Evolutionary conservation across 64 coral and sea anemone species (phyloP), one percentile per base, ranked within the genome.

Genomic region (Astreopora myriophthalma): DNA sequence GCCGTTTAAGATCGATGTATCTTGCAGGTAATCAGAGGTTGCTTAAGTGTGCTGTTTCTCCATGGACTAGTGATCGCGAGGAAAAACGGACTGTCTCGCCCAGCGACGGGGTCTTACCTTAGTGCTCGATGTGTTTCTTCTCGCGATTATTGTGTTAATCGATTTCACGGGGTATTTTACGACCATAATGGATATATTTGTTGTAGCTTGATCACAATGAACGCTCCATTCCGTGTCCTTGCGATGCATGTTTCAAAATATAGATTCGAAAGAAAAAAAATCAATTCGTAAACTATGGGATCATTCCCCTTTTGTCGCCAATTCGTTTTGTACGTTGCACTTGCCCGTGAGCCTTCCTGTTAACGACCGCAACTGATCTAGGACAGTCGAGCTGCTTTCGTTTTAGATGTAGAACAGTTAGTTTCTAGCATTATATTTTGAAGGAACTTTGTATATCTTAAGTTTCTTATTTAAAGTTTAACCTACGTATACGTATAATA

Each of bases 1-100:
- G 55, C 52, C 61, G 79, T 83, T 83, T 83, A 64, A 83, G 55
- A 83, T 83, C 79, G 32, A 83, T 83, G 79, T 26, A 83, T 83
- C 79, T 83, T 25, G 57, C 79, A 83, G 79, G 79, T 83, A 83
- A 83, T 83, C 58, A 83, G 52, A 9, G 34, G 79, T 65, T 83
- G 32, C 37, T 83, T 24, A 83, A 38, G 52, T 62, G n/a, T 64
- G 20, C 3, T 83, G 32, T 83, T 32, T 83, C 33, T 64, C 51
- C 27, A 25, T 12, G 48, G 55, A 65, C 79, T 36, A 16, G 1
- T 64, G 32, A 83, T 83, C 79, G 32, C 57, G 19, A 83, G 22
- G 32, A 34, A 65, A 63, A 64, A 64, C 16, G 79, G 25, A 38
- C 14, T 60, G 49, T 80, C 55, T 80, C 49, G 48, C 29, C 30